Conservation (phyloP, 2,888 invertebrate species). For the Patella caerulea region DNA sequence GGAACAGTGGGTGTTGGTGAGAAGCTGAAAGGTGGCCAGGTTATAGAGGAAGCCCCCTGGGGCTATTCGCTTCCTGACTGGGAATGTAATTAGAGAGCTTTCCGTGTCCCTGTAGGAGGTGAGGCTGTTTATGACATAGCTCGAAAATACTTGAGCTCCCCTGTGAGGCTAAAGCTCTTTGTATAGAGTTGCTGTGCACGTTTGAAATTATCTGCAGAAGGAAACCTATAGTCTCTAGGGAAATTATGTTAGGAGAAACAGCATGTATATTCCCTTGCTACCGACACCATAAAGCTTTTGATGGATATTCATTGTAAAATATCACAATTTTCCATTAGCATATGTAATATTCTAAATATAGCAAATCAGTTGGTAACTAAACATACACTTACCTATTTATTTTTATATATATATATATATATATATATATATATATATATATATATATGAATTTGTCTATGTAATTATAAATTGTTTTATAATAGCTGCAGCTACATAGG, state of each 20-base stretch:
- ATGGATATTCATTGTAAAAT: constrained; percentile 2
- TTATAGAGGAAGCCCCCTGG: constrained; percentile 11
- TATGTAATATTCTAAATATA: not conserved
- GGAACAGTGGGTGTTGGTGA: constrained; percentile 6
- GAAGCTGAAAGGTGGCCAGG: constrained; percentile 13
- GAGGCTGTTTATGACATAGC: constrained; percentile 22
- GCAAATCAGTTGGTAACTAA: not conserved
- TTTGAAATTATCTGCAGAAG: constrained; percentile 7
- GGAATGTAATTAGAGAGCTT: constrained; percentile 23
- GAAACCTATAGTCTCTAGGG: constrained; percentile 3
- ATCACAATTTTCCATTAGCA: not conserved
- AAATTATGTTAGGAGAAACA: constrained; percentile 10
- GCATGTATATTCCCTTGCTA: constrained; percentile 3
- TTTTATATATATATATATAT: too few relatives aligned
- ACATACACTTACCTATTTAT: not conserved
- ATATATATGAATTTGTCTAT: not conserved
- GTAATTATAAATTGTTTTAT: not conserved
- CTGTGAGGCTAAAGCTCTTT: not conserved
- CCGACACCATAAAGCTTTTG: not conserved
- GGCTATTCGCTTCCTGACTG: constrained; percentile 11
- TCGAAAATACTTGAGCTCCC: constrained; percentile 3
- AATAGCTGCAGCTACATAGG: not conserved
- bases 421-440: too few relatives aligned
- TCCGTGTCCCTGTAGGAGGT: constrained; percentile 17
- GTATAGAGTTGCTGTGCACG: constrained; percentile 2